Conservation (phyloP, 2,888 invertebrate genomes). For the Nasonovia ribisnigri region DNA sequence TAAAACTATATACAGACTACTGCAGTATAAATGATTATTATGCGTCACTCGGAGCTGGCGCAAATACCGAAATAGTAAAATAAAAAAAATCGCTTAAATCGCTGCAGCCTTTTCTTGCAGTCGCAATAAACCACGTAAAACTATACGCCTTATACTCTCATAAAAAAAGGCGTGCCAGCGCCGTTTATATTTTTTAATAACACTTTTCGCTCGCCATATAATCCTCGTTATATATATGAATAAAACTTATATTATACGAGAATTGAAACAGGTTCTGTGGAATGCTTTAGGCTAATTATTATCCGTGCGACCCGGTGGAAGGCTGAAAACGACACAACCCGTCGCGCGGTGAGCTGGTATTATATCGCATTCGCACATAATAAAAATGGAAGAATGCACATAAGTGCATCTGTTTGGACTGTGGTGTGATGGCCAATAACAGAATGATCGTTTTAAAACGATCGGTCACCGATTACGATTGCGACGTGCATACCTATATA, state of each 20-base stretch:
- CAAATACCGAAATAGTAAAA: not conserved
- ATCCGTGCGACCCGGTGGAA: conserved; percentile 30
- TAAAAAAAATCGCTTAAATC: not conserved
- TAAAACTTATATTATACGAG: not conserved
- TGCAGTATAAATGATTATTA: not conserved
- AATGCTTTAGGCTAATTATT: conserved; percentile 56
- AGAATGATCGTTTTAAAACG: not conserved
- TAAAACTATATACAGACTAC: not conserved
- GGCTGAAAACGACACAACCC: conserved; percentile 25
- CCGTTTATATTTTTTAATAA: conserved; percentile 34
- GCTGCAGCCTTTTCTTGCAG: not conserved
- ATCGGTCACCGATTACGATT: not conserved
- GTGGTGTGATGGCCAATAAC: not conserved
- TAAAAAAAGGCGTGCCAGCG: not conserved
- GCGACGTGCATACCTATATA: not conserved
- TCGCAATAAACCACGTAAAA: conserved; percentile 9
- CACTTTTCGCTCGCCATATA: conserved; percentile 7
- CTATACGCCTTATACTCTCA: not conserved
- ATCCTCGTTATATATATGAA: not conserved
- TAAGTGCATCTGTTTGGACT: conserved; percentile 25
- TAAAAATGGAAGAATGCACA: conserved; percentile 26
- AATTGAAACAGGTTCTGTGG: conserved; percentile 49
- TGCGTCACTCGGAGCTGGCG: not conserved
- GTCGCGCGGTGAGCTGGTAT: not conserved
- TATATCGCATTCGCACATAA: conserved; percentile 22